Evolutionary conservation across 2,888 invertebrate genomes (phyloP), one percentile per base, ranked within the genome.

Genomic region (Xanthia icteritia): DNA sequence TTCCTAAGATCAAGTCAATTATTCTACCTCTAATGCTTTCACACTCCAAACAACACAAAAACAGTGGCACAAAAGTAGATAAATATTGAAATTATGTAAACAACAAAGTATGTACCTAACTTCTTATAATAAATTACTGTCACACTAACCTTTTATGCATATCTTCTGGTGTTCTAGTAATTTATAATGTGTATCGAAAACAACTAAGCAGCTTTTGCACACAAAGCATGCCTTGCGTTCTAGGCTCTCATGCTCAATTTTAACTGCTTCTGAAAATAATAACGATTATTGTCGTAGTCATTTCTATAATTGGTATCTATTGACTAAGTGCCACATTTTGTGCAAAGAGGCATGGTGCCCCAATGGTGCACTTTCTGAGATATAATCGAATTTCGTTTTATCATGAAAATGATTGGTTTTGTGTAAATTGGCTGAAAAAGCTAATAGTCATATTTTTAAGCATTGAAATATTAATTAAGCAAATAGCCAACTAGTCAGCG

Each of bases 91-190:
- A 17, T 27, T 4, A 61, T 6, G 11, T 31, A 31, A 42, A 39
- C 17, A 48, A 48, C 5, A 74, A 76, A 75, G 13, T 27, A 56
- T 31, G 9, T n/a, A 54, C 23, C 54, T 0, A 51, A 6, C 45
- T 45, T 20, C 31, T 8, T 48, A 3, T 23, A 23, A 6, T n/a
- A n/a, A 11, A 54, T 67, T 54, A n/a, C 67, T 36, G 36, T n/a
- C 17, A 66, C 77, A 63, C 73, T 76, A 83, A 93, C 94, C 92
- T 90, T 93, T 93, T 15, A 94, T 89, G 85, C 92, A 93, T 86
- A 81, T 84, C 90, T 90, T 89, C 70, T 90, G 89, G 79, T 91
- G 90, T 69, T 92, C 90, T 76, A 88, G 88, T 79, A 90, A 90
- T 83, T 91, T 91, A 39, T 76, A 76, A 61, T 80, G 81, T 65